A percentile compares a stretch with the other conserved stretches of the same genome.
These are phyloP conservation scores for Protosalanx chinensis DNA, from an alignment of 2,797 vertebrate genomes.

Conservation along the genomic window DNA sequence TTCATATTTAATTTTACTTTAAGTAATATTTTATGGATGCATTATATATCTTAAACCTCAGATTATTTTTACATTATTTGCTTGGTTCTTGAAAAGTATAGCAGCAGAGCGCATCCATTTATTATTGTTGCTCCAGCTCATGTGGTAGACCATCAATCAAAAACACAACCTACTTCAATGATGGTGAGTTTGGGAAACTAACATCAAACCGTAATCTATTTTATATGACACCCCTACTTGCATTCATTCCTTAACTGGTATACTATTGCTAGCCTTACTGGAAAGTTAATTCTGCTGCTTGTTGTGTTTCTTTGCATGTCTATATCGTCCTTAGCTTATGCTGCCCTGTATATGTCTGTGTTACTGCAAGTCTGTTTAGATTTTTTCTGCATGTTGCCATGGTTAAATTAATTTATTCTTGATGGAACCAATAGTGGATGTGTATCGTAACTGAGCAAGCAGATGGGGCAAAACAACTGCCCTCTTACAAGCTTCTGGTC, in stretches of 20 bases:
- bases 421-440: background rate
- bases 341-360: constrained; percentile 33
- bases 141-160: too few relatives aligned
- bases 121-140: too few relatives aligned
- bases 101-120: too few relatives aligned
- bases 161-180: too few relatives aligned
- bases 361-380: constrained; percentile 17
- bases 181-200: too few relatives aligned
- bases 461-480: background rate
- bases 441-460: background rate
- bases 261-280: background rate
- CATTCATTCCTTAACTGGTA: background rate
- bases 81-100: too few relatives aligned
- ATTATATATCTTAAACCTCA: too few relatives aligned
- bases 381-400: background rate
- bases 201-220: too few relatives aligned
- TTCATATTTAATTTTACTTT: too few relatives aligned
- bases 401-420: background rate
- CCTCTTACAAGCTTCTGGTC: background rate
- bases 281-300: constrained; percentile 6
- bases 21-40: too few relatives aligned
- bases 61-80: too few relatives aligned
- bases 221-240: background rate
- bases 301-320: constrained; percentile 44
- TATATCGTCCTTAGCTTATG: constrained; percentile 35